Evolutionary conservation across 2,797 vertebrate species (phyloP), one percentile per base, ranked within the genome.

Genomic region (Poeciliopsis presidionis): DNA sequence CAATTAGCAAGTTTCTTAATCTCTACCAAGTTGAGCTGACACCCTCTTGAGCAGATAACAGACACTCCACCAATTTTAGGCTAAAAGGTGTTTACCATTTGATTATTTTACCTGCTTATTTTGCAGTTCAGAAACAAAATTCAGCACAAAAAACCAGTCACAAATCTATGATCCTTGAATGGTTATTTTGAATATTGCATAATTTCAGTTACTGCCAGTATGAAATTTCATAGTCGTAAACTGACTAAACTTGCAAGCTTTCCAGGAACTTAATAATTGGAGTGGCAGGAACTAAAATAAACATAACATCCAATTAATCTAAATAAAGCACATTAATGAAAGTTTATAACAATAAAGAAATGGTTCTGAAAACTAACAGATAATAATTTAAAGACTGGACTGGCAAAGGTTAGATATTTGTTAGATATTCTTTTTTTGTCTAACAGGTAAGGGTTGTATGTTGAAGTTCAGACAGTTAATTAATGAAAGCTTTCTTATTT

Each of bases 381-480:
- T 0, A 3, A 84, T 82, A 16, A 80, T 82, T 76, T 79, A 55
- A 72, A 74, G 73, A 39, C 47, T 45, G 13, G 45, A 65, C 76
- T 83, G 85, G 87, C 82, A 77, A 41, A 61, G 51, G 77, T 91
- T 84, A 86, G 30, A 30, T 30, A 30, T 30, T 30, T 30, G 30
- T 92, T 88, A 89, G 73, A 76, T 73, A 69, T 84, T 87, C 77
- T 78, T 79, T 83, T 78, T 79, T 83, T 81, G 77, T 79, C 75
- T 53, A 73, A 89, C 80, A 87, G 78, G 85, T 84, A 86, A 73
- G 76, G 59, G 76, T 67, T 61, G 65, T 84, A 88, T 72, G 77
- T 73, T 55, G 13, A 79, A 65, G 86, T 88, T 92, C 82, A 93
- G 78, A 90, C 76, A 88, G 41, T 73, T 87, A 89, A 82, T 81